Evolutionary conservation across 1,140 invertebrate genomes (phyloP).

Genomic region (Phenacoccus solenopsis): DNA sequence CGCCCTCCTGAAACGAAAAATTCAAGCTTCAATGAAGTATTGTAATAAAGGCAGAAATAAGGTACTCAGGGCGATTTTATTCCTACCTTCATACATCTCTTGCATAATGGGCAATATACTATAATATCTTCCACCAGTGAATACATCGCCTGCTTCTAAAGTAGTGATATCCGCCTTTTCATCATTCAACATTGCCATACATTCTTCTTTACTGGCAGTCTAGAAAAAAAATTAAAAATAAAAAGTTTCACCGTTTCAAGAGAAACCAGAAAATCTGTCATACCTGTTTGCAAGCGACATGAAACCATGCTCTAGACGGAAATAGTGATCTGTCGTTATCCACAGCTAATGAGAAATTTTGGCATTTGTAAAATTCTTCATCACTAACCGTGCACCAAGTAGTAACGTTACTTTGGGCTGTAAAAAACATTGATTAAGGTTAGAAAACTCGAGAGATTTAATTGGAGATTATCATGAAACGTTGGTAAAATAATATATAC

Average conservation of each 20-base stretch:
- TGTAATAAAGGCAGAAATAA: not conserved
- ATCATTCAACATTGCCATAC: conserved; percentile 60
- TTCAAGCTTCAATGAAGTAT: conserved; percentile 24
- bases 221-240: conserved; percentile 26
- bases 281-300: conserved; percentile 48
- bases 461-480: too few species aligned
- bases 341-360: conserved; percentile 50
- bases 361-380: conserved; percentile 62
- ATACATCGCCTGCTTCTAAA: conserved; percentile 85
- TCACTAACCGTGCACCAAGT: conserved; percentile 64
- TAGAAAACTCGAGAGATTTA: too few species aligned
- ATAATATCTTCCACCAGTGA: conserved; percentile 80
- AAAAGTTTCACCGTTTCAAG: not conserved
- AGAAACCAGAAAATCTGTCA: conserved; percentile 19
- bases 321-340: conserved; percentile 48
- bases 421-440: not conserved
- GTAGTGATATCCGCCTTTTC: conserved; percentile 71
- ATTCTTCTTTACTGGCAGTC: conserved; percentile 66
- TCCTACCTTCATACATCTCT: conserved; percentile 42
- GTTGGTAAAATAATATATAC: too few species aligned
- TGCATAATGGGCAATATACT: conserved; percentile 82
- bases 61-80: not conserved
- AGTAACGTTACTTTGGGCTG: conserved; percentile 6
- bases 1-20: conserved; percentile 35
- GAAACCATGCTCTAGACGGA: conserved; percentile 41